Evolutionary conservation across 2,888 invertebrate species (phyloP).

Genomic region (Drosophila helvetica): DNA sequence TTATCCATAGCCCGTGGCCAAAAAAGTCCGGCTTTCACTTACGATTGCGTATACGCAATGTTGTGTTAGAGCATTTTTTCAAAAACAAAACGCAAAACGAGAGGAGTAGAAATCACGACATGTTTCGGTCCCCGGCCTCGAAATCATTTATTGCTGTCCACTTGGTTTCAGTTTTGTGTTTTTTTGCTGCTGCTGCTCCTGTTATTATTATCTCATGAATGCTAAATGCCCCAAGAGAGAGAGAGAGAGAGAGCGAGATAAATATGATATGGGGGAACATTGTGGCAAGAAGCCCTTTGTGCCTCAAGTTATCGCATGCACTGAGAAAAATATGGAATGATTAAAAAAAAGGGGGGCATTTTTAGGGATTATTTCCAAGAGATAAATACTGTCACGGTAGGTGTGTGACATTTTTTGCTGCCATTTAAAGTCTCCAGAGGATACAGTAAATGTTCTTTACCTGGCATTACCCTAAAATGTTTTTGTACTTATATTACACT

Average conservation of each 20-base stretch:
- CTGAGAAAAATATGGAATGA: slow-evolving; percentile 6
- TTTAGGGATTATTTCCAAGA: neutral
- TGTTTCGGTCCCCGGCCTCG: slow-evolving; percentile 31
- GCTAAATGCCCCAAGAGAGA: slow-evolving; percentile 66
- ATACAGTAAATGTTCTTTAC: too few relatives aligned
- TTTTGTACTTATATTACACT: too few relatives aligned
- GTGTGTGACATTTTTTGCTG: too few relatives aligned
- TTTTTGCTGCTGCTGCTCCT: slow-evolving; percentile 1
- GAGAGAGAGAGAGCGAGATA: slow-evolving; percentile 20
- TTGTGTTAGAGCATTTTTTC: slow-evolving; percentile 35
- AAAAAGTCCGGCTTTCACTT: slow-evolving; percentile 65
- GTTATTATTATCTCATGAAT: slow-evolving; percentile 79
- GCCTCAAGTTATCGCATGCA: slow-evolving; percentile 39
- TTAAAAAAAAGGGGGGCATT: neutral
- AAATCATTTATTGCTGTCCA: slow-evolving; percentile 78
- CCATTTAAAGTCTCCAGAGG: too few relatives aligned
- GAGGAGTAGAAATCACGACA: slow-evolving; percentile 54
- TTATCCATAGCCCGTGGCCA: slow-evolving; percentile 73
- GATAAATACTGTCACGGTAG: neutral
- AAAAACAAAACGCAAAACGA: neutral
- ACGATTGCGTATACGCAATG: slow-evolving; percentile 75
- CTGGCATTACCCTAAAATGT: too few relatives aligned
- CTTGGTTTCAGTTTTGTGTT: slow-evolving; percentile 29
- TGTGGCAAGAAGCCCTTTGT: slow-evolving; percentile 34
- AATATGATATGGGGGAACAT: slow-evolving; percentile 25